Evolutionary conservation across 1,140 invertebrate species (phyloP).

Genomic region (Hypothenemus hampei): DNA sequence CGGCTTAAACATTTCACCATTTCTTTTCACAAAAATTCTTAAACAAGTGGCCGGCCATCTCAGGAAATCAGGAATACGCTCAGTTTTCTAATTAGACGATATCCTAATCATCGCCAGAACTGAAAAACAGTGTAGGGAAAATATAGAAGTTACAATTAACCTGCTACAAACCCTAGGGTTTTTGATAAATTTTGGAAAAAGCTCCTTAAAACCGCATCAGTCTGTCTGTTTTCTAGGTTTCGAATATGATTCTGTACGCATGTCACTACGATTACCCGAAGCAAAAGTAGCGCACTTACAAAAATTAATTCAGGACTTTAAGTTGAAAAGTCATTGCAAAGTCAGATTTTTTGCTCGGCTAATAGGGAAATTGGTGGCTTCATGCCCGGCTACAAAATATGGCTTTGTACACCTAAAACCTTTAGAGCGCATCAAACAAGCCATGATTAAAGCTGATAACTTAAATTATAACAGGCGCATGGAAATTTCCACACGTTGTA

Average conservation of each 20-base stretch:
- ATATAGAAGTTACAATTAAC: constrained; percentile 5
- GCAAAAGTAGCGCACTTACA: not conserved
- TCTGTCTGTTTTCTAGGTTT: constrained; percentile 17
- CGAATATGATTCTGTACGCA: too few relatives aligned
- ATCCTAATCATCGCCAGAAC: constrained; percentile 10
- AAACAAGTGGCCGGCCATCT: constrained; percentile 10
- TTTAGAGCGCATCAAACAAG: too few relatives aligned
- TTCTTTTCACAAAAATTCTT: constrained; percentile 14
- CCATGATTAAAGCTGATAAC: too few relatives aligned
- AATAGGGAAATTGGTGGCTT: too few relatives aligned
- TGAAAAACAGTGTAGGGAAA: constrained; percentile 11
- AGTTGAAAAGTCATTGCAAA: not conserved
- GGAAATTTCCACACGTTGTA: too few relatives aligned
- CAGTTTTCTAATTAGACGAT: constrained; percentile 21
- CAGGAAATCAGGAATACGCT: not conserved
- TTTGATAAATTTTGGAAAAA: constrained; percentile 17
- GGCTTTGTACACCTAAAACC: too few relatives aligned
- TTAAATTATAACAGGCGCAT: too few relatives aligned
- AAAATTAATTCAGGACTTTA: not conserved
- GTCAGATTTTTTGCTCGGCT: too few relatives aligned
- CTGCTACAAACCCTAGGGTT: constrained; percentile 12
- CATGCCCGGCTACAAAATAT: too few relatives aligned
- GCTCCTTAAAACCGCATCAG: constrained; percentile 4
- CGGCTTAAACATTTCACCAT: constrained; percentile 11
- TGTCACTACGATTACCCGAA: too few relatives aligned